These are phyloP conservation scores for Acanthis flammea DNA, from an alignment of 2,797 vertebrate species.

Conservation along the genomic window DNA sequence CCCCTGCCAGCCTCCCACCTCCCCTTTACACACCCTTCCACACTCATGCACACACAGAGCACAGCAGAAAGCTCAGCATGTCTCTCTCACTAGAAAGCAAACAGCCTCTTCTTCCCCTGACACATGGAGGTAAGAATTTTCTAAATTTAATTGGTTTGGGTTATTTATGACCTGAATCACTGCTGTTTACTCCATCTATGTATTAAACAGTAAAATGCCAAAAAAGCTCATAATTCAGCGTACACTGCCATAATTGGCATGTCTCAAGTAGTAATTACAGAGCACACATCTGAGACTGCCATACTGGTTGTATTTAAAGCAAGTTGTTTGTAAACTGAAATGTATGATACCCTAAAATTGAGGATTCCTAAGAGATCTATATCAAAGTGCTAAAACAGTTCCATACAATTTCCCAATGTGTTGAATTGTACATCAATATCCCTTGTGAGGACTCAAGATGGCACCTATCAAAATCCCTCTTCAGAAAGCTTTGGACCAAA, in stretches of 20 bases:
- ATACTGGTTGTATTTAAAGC: neutral
- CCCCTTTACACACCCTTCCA: neutral
- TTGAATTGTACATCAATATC: neutral
- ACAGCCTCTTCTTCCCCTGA: neutral
- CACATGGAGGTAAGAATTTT: neutral
- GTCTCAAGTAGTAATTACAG: neutral
- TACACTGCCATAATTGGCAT: neutral
- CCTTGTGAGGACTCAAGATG: neutral
- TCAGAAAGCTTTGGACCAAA: neutral
- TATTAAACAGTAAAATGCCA: neutral
- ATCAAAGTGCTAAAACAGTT: neutral
- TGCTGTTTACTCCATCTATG: neutral
- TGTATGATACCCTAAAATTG: neutral
- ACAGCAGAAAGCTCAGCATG: neutral
- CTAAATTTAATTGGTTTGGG: neutral
- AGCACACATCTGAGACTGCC: neutral
- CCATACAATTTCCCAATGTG: neutral
- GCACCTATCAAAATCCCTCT: neutral
- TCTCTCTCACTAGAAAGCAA: neutral
- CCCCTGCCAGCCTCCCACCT: neutral
- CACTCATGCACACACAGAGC: neutral
- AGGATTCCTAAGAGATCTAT: neutral
- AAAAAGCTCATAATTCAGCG: neutral
- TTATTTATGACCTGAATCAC: neutral
- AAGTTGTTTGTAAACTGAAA: neutral